These are phyloP conservation scores for Paradoxurus hermaphroditus DNA, from an alignment of 2,113 vertebrate genomes.

Conservation along the genomic window DNA sequence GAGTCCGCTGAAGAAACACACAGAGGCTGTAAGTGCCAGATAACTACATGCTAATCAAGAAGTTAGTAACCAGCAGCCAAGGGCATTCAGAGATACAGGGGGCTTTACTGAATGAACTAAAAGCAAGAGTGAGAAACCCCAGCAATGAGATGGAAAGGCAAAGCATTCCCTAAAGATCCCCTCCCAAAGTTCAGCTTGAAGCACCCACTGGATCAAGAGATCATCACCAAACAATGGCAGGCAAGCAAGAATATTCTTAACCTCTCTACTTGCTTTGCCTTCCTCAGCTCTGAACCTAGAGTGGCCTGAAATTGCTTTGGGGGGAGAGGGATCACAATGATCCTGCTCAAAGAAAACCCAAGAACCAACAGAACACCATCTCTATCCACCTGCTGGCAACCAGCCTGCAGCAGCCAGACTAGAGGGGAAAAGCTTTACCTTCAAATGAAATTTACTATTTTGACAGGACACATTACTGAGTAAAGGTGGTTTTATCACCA, in stretches of 20 bases:
- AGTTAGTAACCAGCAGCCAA: not conserved
- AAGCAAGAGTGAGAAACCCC: not conserved
- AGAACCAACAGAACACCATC: not conserved
- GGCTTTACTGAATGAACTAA: not conserved
- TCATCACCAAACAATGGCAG: not conserved
- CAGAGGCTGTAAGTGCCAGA: not conserved
- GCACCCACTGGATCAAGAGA: not conserved
- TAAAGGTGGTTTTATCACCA: not conserved
- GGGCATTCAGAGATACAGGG: not conserved
- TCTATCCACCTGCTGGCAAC: not conserved
- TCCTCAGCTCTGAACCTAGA: not conserved
- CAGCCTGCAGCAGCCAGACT: not conserved
- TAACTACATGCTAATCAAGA: not conserved
- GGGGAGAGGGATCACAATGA: not conserved
- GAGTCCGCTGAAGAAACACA: not conserved
- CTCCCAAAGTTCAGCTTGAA: not conserved
- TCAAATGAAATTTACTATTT: slow-evolving; percentile 31
- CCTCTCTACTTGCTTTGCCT: not conserved
- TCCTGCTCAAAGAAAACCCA: not conserved
- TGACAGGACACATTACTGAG: slow-evolving; percentile 9
- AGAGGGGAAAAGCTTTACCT: not conserved
- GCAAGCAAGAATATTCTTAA: not conserved
- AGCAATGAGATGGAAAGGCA: not conserved
- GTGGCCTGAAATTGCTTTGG: not conserved
- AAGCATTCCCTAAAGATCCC: not conserved